Percentiles rank a stretch among this genome's conserved stretches.
Conservation (phyloP, 2,113 vertebrate species). For the Nycticryphes semicollaris region DNA sequence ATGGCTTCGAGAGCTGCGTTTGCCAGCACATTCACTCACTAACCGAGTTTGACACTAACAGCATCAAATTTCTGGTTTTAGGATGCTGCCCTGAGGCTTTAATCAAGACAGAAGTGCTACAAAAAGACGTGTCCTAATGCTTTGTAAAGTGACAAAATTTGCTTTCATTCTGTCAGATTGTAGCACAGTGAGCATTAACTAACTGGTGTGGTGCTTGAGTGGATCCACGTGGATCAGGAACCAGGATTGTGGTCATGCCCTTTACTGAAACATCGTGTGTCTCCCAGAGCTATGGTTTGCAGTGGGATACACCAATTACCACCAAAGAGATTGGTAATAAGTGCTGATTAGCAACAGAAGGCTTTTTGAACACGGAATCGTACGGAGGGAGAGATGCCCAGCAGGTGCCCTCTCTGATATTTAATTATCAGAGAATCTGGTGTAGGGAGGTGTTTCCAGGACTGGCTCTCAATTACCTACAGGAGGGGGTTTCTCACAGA, state of each 20-base stretch:
- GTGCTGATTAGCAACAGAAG: slow-evolving; percentile 65
- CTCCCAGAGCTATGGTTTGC: background rate
- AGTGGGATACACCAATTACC: background rate
- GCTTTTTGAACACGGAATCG: slow-evolving; percentile 25
- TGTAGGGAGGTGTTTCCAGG: background rate
- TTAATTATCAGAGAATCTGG: slow-evolving; percentile 22
- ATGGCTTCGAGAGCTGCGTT: background rate
- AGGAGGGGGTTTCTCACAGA: background rate
- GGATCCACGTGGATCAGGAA: background rate
- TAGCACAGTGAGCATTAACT: background rate
- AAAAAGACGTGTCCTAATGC: background rate
- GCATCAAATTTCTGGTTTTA: background rate
- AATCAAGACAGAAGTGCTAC: background rate
- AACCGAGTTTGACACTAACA: background rate
- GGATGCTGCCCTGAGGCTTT: background rate
- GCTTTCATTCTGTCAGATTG: background rate
- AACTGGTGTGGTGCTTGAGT: background rate
- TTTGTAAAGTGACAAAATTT: background rate
- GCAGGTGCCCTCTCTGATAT: slow-evolving; percentile 57
- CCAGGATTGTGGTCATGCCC: background rate
- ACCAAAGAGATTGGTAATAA: slow-evolving; percentile 65
- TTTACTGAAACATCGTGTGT: background rate
- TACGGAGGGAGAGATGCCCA: background rate
- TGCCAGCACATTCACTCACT: background rate
- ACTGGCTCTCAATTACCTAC: slow-evolving; percentile 17